Conservation (phyloP, 2,888 invertebrate genomes). For the Cantharis flavilabris region DNA sequence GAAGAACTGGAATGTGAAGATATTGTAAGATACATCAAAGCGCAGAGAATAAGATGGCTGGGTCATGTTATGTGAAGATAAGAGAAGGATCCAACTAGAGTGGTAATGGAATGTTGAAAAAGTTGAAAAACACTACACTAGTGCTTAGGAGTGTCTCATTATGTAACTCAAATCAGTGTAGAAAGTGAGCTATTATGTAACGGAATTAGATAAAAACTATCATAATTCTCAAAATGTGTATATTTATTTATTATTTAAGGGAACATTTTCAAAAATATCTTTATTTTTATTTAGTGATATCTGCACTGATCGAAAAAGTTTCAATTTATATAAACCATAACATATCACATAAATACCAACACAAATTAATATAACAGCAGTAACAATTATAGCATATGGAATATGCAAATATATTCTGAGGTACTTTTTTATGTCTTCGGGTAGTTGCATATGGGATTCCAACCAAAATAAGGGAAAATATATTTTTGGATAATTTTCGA, state of each 20-base stretch:
- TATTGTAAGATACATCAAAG: too few relatives aligned
- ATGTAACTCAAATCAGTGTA: too few relatives aligned
- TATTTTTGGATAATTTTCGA: slow-evolving; percentile 66
- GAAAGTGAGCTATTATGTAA: too few relatives aligned
- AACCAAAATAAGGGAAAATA: slow-evolving; percentile 81
- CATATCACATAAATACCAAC: background rate
- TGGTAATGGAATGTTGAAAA: too few relatives aligned
- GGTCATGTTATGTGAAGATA: too few relatives aligned
- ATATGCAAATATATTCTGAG: background rate
- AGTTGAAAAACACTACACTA: too few relatives aligned
- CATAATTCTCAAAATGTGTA: too few relatives aligned
- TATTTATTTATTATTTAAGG: background rate
- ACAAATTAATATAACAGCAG: background rate
- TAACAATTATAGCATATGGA: background rate
- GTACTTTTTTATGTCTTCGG: slow-evolving; percentile 34
- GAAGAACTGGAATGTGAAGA: too few relatives aligned
- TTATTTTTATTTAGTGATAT: background rate
- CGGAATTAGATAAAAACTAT: too few relatives aligned
- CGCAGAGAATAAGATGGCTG: too few relatives aligned
- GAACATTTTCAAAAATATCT: background rate
- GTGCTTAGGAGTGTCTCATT: too few relatives aligned
- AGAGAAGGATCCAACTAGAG: too few relatives aligned
- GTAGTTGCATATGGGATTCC: slow-evolving; percentile 68
- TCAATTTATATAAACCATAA: background rate
- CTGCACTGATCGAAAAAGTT: background rate